phyloP scores from a whole-genome alignment of 2,797 vertebrate genomes.

The Oreonectes daqikongensis region DNA sequence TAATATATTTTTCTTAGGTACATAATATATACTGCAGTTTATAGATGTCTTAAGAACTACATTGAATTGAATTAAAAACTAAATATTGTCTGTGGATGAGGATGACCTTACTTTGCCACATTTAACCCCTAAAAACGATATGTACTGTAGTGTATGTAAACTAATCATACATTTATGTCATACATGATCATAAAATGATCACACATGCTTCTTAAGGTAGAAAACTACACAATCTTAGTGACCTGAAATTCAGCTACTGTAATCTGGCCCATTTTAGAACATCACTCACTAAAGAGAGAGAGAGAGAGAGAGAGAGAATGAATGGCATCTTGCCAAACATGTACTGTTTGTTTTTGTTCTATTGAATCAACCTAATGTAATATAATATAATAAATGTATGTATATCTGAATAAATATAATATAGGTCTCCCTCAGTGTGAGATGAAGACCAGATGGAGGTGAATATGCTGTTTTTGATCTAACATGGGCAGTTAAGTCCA shows the following conservation, averaged over 20 bases:
- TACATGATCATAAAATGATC: neutral
- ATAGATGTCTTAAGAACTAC: neutral
- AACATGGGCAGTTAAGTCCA: constrained; percentile 40
- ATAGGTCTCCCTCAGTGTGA: neutral
- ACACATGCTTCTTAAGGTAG: neutral
- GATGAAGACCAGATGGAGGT: constrained; percentile 16
- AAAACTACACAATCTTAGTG: constrained; percentile 9
- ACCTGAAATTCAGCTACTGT: constrained; percentile 19
- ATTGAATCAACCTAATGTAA: neutral
- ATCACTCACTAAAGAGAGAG: constrained; percentile 3
- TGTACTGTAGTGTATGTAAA: neutral
- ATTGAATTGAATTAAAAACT: too few relatives aligned
- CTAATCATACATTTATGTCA: neutral
- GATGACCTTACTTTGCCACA: neutral
- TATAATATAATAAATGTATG: too few relatives aligned
- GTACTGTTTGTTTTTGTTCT: neutral
- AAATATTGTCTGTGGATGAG: neutral
- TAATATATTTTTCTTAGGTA: constrained; percentile 4
- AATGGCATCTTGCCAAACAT: neutral
- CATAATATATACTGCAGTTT: neutral
- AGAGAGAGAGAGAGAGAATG: neutral
- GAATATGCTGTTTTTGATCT: constrained; percentile 14
- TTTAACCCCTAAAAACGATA: neutral
- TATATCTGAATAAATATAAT: neutral
- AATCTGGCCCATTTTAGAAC: constrained; percentile 38